Base-by-base conservation (phyloP, 2,797 vertebrate species). In the Malurus splendens region DNA sequence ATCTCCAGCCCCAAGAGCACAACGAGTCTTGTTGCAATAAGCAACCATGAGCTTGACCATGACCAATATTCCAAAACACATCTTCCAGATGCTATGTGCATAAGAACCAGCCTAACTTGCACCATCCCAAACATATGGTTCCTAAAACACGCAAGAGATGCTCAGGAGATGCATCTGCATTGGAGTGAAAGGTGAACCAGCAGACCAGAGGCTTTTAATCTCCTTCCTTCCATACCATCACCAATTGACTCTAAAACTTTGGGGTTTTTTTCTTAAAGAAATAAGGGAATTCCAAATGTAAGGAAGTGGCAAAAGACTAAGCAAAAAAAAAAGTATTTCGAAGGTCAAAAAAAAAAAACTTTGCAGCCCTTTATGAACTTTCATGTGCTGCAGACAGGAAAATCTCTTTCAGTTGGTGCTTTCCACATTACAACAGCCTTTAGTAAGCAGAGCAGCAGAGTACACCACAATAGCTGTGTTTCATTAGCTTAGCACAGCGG, bases 401-500 rank as follows among this genome's bases (percentile, higher is more conserved):
- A 90, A 78, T 47, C 64, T 86, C 64, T 78, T 80, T 59, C 50
- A 57, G 68, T 65, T 54, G 61, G 38, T 9, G 47, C 0, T 0
- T 56, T 89, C 62, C 44, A 66, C 52, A 25, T 65, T 48, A 55
- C 1, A 3, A 64, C 51, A 25, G 50, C 42, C 62, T 90, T 81
- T 30, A 73, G 59, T 24, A 83, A 87, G 62, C 52, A 44, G 27
- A 48, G 71, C 41, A 64, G 64, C 23, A 8, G 9, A 82, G 20
- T 27, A 52, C 2, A 3, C 59, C 82, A 86, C 71, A 89, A 73
- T 52, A 79, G 52, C 68, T 84, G 82, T 7, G 12, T 55, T 86
- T 82, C 71, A 59, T 90, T 82, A 91, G 67, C 64, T 90, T 57
- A 71, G 85, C 66, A 60, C 17, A 88, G 83, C 50, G 74, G 33